These are phyloP conservation scores for Drosophila trichaetosa DNA, from an alignment of 2,888 invertebrate genomes.

Conservation along the genomic window DNA sequence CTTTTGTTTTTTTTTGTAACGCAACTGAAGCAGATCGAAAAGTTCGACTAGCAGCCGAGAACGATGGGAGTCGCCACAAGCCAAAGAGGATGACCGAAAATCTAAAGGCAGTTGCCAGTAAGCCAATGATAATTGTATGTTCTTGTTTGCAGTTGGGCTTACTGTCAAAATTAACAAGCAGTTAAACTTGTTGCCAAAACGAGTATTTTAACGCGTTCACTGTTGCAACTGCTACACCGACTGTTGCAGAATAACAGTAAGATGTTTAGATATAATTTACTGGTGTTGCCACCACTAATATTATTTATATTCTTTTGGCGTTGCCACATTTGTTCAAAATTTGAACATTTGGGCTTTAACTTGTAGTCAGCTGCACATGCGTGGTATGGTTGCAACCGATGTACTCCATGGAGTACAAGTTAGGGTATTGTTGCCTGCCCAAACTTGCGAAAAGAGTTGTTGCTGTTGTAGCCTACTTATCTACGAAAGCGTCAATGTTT, in stretches of 20 bases:
- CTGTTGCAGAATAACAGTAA: neutral
- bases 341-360: neutral
- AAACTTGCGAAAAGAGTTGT: constrained; percentile 17
- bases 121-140: neutral
- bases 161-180: neutral
- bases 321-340: neutral
- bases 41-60: constrained; percentile 4
- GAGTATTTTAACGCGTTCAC: neutral
- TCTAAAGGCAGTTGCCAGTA: neutral
- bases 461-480: constrained; percentile 45
- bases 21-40: constrained; percentile 14
- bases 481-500: constrained; percentile 47
- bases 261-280: neutral
- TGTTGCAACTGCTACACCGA: neutral
- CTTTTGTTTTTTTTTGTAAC: constrained; percentile 25
- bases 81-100: neutral
- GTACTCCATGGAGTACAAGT: neutral
- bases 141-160: neutral
- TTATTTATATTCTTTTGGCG: neutral
- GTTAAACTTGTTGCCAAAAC: neutral
- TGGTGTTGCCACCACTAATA: neutral
- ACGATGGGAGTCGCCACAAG: neutral
- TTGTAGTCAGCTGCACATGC: neutral
- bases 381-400: neutral
- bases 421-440: constrained; percentile 17